phyloP scores from a whole-genome alignment of 2,797 vertebrate species.

The Fringilla coelebs region DNA sequence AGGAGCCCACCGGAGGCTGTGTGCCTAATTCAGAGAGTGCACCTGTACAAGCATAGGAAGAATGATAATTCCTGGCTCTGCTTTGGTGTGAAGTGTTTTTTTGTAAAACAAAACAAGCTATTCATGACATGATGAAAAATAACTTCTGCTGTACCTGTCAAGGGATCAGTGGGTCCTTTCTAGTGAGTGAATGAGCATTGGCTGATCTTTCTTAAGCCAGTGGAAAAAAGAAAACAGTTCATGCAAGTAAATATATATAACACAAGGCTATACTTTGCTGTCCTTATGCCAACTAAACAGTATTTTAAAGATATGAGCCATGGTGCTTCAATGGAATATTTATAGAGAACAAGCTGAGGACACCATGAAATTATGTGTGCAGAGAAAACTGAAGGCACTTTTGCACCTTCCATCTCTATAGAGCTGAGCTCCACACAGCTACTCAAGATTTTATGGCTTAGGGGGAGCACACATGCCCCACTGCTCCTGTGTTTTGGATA shows the following conservation, averaged over 20 bases:
- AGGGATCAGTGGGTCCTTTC: slow-evolving; percentile 42
- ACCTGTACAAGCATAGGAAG: slow-evolving; percentile 77
- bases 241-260: neutral
- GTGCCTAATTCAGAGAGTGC: slow-evolving; percentile 67
- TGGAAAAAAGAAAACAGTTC: neutral
- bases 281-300: neutral
- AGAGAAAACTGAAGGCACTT: neutral
- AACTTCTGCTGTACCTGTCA: slow-evolving; percentile 57
- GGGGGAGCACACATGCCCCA: too few species aligned
- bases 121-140: slow-evolving; percentile 62
- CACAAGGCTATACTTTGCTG: neutral
- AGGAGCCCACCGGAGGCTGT: slow-evolving; percentile 44
- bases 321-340: neutral
- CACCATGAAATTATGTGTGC: neutral
- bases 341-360: neutral
- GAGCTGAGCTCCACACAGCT: neutral
- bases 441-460: neutral
- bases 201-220: slow-evolving; percentile 1
- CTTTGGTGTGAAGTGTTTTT: slow-evolving; percentile 68
- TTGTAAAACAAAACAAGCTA: slow-evolving; percentile 67
- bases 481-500: neutral
- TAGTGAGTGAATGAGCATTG: neutral
- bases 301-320: neutral
- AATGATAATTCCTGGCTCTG: slow-evolving; percentile 70
- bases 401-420: neutral